These are phyloP conservation scores for Penaeus japonicus DNA, from an alignment of 1,140 invertebrate genomes.

Conservation along the genomic window DNA sequence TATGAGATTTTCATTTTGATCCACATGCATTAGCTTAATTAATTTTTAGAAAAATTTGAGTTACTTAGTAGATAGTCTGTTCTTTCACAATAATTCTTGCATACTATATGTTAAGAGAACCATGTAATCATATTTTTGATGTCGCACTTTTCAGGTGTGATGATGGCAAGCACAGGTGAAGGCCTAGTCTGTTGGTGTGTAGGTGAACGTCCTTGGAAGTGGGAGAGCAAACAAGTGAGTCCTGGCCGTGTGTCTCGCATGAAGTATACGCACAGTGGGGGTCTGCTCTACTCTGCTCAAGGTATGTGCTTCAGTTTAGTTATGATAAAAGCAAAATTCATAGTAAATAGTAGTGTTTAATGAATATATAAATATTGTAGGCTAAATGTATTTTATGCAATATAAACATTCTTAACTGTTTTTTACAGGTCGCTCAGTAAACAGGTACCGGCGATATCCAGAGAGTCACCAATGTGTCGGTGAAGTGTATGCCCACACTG, in stretches of 20 bases:
- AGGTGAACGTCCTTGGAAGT: conserved; percentile 43
- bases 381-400: background rate
- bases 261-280: conserved; percentile 37
- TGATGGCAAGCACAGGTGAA: conserved; percentile 46
- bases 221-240: conserved; percentile 31
- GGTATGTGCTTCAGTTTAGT: background rate
- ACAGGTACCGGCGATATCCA: conserved; percentile 40
- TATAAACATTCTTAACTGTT: background rate
- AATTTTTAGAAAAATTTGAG: no score
- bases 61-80: no score
- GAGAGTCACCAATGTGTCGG: conserved; percentile 31
- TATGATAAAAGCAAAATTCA: no score
- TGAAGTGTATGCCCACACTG: conserved; percentile 25
- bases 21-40: no score
- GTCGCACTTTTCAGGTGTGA: conserved; percentile 22
- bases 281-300: conserved; percentile 42
- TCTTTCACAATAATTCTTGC: no score
- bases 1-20: no score
- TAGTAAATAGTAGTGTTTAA: no score
- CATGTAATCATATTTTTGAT: background rate
- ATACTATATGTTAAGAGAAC: background rate
- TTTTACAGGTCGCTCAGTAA: conserved; percentile 19
- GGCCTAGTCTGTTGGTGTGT: conserved; percentile 50
- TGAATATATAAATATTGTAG: no score
- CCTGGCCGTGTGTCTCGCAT: conserved; percentile 26